Conservation (phyloP, 2,113 vertebrate genomes). For the Sander vitreus region DNA sequence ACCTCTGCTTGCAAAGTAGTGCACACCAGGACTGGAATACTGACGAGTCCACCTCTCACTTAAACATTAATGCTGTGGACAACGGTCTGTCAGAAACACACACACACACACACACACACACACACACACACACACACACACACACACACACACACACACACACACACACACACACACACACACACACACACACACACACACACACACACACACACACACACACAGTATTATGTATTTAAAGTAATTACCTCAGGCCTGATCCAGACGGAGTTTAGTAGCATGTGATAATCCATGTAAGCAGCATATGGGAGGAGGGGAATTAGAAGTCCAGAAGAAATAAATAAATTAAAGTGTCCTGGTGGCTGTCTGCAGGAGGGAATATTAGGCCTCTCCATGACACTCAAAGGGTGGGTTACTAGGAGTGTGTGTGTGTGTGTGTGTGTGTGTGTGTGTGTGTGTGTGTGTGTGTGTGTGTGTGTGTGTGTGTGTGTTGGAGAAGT, state of each 20-base stretch:
- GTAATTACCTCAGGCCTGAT: conserved; percentile 82
- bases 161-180: conserved; percentile 39
- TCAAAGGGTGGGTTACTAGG: neutral
- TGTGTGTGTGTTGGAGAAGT: neutral
- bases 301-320: conserved; percentile 81
- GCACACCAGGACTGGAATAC: conserved; percentile 23
- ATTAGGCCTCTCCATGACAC: conserved; percentile 33
- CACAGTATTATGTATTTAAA: conserved; percentile 79
- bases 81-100: neutral
- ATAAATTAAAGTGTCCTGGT: conserved; percentile 66
- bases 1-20: conserved; percentile 4
- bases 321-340: conserved; percentile 79
- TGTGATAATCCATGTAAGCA: conserved; percentile 84
- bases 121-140: conserved; percentile 31
- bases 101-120: conserved; percentile 17
- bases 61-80: conserved; percentile 30
- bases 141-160: conserved; percentile 39
- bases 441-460: neutral
- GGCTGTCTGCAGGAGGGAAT: conserved; percentile 53
- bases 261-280: conserved; percentile 76
- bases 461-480: neutral
- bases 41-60: conserved; percentile 18
- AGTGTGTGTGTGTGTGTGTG: neutral
- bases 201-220: conserved; percentile 28
- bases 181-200: conserved; percentile 20